These are phyloP conservation scores for Leptopterna dolabrata DNA, from an alignment of 2,888 invertebrate species.

Conservation along the genomic window DNA sequence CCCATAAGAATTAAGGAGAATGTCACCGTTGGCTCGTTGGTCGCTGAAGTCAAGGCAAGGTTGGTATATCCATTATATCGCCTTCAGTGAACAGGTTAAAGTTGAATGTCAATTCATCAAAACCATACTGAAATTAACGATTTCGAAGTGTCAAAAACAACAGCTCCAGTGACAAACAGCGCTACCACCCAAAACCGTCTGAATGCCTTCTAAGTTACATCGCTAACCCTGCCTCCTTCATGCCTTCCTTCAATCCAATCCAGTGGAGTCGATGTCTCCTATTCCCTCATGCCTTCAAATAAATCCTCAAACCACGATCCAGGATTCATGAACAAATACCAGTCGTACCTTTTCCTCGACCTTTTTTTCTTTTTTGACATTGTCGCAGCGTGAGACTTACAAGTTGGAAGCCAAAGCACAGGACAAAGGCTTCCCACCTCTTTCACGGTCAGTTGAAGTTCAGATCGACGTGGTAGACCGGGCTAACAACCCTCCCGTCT, in stretches of 20 bases:
- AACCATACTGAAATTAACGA: neutral
- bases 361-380: conserved; percentile 59
- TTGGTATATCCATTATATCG: conserved; percentile 62
- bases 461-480: conserved; percentile 98
- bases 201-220: conserved; percentile 25
- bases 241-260: neutral
- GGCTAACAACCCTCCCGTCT: conserved; percentile 97
- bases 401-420: conserved; percentile 98
- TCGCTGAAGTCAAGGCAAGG: conserved; percentile 98
- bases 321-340: neutral
- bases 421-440: conserved; percentile 96
- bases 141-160: neutral
- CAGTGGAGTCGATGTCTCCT: too few relatives aligned
- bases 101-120: neutral
- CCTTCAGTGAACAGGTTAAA: conserved; percentile 22
- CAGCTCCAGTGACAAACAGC: conserved; percentile 47
- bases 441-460: conserved; percentile 96
- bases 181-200: conserved; percentile 53
- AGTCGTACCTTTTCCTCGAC: conserved; percentile 33
- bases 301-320: neutral
- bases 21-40: conserved; percentile 98
- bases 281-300: neutral
- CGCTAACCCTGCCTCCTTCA: neutral
- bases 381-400: conserved; percentile 91
- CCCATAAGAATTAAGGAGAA: conserved; percentile 98